Base-by-base conservation (phyloP, 2,888 invertebrate species). In the Pandemis corylana region DNA sequence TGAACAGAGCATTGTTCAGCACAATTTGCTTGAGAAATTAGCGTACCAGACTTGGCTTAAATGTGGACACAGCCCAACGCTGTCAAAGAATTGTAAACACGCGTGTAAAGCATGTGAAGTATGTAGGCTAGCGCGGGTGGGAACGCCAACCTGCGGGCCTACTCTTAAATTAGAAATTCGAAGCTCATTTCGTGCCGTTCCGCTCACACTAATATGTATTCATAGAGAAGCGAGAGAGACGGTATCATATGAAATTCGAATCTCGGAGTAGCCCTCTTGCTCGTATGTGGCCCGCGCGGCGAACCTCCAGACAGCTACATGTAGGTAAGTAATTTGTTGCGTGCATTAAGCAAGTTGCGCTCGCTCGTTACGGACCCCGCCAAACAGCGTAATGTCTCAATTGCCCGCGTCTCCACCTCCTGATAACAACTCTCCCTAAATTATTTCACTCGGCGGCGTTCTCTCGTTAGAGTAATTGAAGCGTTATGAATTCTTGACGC, bases 331-430 rank as follows among this genome's bases (percentile, higher is more conserved):
- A n/a, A 86, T 84, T 83, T 85, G 85, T 83, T 79, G 82, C 80
- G 80, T 83, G 82, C 85, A 83, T 85, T 84, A 82, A 81, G 80
- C 82, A 81, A 81, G 81, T 82, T 80, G 79, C 79, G 80, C 70
- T 56, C 76, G 81, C 80, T 84, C 85, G 80, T 86, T 86, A 82
- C 77, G 76, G 80, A 76, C 78, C 78, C 82, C 77, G 79, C 80
- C 80, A 83, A 85, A 86, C 85, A 83, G 79, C 80, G 78, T 85
- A 79, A 87, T 84, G 84, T 85, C 85, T 87, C 86, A 83, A 86
- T 87, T 85, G 84, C 81, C 76, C 77, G 77, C 78, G 76, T 71
- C 77, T 80, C 81, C 76, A 74, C 77, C 75, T 79, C 77, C 77
- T 79, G 79, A 82, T 72, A 69, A 65, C 80, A 80, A 80, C 79